These are phyloP conservation scores for Melikaiella ostensackeni DNA, from an alignment of 2,888 invertebrate species.

Conservation along the genomic window DNA sequence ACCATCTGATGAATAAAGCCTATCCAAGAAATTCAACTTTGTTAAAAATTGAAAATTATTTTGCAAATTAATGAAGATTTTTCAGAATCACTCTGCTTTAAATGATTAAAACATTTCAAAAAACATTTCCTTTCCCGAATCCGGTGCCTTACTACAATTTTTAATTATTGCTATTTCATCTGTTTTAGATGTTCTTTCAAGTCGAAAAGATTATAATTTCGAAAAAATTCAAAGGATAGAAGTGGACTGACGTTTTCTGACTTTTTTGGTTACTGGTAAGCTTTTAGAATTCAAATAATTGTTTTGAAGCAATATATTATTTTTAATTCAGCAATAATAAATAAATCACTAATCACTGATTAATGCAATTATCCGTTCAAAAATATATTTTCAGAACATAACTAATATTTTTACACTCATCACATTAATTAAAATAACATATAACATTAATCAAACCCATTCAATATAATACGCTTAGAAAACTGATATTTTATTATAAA, in stretches of 20 bases:
- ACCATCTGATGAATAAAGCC: no score
- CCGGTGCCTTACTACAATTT: background rate
- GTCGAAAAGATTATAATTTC: background rate
- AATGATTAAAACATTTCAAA: no score
- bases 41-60: no score
- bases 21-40: no score
- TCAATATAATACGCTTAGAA: no score
- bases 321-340: background rate
- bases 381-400: background rate
- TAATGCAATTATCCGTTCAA: background rate
- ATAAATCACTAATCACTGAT: background rate
- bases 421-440: background rate
- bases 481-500: background rate
- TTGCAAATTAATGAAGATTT: no score
- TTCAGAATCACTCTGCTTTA: no score
- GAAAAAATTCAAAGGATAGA: background rate
- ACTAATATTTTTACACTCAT: background rate
- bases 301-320: background rate
- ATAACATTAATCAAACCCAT: no score
- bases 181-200: background rate
- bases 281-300: background rate
- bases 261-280: background rate
- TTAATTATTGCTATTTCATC: background rate
- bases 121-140: background rate
- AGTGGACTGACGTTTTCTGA: background rate